Conservation (phyloP, 2,113 vertebrate species). For the Xiphophorus hellerii region DNA sequence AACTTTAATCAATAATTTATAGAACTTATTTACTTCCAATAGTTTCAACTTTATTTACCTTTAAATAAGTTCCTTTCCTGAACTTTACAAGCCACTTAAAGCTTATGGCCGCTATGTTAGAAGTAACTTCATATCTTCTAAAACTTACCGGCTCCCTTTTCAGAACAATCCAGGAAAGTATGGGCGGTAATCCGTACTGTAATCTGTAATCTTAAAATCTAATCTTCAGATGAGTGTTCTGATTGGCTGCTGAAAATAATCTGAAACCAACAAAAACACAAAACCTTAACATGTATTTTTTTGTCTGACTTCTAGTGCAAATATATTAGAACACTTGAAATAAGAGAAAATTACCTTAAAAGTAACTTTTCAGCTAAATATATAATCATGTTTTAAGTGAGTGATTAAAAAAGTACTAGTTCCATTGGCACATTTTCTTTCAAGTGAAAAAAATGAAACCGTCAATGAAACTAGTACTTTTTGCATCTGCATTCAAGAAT, state of each 20-base stretch:
- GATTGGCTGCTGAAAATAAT: neutral
- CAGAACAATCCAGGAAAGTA: neutral
- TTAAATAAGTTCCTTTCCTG: neutral
- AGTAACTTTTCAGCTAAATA: no score
- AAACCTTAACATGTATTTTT: no score
- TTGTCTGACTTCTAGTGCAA: no score
- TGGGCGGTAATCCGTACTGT: neutral
- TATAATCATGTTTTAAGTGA: no score
- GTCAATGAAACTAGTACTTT: no score
- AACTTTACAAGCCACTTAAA: neutral
- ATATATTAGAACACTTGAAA: no score
- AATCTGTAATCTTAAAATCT: neutral
- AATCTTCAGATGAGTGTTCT: constrained; percentile 11
- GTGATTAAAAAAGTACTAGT: no score
- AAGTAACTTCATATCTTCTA: neutral
- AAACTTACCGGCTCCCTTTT: neutral
- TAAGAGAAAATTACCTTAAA: no score
- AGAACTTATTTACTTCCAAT: neutral
- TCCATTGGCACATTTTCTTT: no score
- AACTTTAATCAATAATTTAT: neutral
- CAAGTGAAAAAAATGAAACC: no score
- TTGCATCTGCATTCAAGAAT: no score
- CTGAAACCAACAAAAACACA: constrained; percentile 34
- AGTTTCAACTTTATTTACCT: neutral
- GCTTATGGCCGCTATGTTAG: no score